Base-by-base conservation (phyloP, 2,113 vertebrate species). In the Oncorhynchus masou region DNA sequence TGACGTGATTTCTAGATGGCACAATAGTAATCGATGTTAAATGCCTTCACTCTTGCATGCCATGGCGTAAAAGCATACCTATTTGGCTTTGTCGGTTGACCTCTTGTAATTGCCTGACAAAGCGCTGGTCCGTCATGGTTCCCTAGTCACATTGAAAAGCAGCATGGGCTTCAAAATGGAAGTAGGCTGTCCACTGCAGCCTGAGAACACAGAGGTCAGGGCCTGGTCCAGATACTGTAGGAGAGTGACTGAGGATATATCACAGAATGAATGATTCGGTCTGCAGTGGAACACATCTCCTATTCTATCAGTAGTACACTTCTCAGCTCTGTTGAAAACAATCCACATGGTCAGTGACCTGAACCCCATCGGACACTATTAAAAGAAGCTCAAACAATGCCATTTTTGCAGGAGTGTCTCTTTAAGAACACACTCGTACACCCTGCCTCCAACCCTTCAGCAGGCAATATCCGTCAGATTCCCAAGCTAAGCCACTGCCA, bases 401-500 rank as follows among this genome's bases (percentile, higher is more conserved):
- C 16, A 54, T 15, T 54, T 54, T 54, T 54, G 16, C 15, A 16
- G 51, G 51, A 19, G 12, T 54, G 15, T 54, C 51, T 54, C 59
- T 62, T 22, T 22, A 62, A 62, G 9, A 62, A 62, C 5, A 7
- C 19, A 24, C 7, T 62, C 59, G 20, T 62, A 62, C 7, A 13
- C 59, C 59, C 59, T 62, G 59, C 51, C 80, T 75, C 65, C 25
- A 16, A 34, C 79, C 65, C 60, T 71, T 81, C 49, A 83, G 84
- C 75, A 76, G 81, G 79, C 79, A 72, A 68, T 77, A 75, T 76
- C 79, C 73, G 82, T 74, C 70, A 74, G 19, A 81, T 29, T 73
- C 76, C 60, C 81, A 57, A 29, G 80, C 81, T 77, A 62, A 39
- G 80, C 81, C 76, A 2, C 70, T 75, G 72, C 79, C 64, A 70